phyloP scores from a whole-genome alignment of 1,140 invertebrate species.

The Rhopalosiphum maidis region DNA sequence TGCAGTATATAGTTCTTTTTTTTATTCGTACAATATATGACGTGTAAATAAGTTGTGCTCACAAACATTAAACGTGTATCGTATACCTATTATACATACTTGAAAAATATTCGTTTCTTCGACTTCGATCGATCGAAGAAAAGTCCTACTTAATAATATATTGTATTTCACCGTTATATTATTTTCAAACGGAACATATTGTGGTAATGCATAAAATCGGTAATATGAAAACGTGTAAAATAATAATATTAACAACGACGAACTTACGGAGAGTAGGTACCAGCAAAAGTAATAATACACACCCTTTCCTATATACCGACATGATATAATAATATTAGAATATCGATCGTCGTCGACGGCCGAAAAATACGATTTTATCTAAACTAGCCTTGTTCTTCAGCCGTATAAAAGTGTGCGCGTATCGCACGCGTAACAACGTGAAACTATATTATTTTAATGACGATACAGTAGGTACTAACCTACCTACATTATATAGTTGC shows the following conservation, averaged over 20 bases:
- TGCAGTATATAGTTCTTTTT: not conserved
- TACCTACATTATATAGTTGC: not conserved
- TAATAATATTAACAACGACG: conserved; percentile 6
- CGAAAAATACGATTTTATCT: conserved; percentile 1
- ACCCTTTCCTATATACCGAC: not conserved
- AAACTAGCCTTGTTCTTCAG: not conserved
- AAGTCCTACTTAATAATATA: not conserved
- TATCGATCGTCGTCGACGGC: not conserved
- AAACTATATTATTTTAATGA: not conserved
- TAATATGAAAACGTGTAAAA: not conserved
- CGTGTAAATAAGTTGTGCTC: not conserved
- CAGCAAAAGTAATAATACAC: not conserved
- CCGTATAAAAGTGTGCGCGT: not conserved
- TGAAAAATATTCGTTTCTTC: too few species aligned
- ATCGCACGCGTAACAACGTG: not conserved
- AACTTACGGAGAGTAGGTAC: not conserved
- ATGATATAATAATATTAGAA: not conserved
- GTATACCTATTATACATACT: too few species aligned
- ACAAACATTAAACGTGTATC: not conserved
- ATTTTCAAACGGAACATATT: not conserved
- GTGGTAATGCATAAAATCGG: not conserved
- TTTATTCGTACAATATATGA: too few species aligned
- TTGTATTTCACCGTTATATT: not conserved
- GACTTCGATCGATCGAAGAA: not conserved
- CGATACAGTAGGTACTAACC: not conserved